Evolutionary conservation across 64 coral and sea anemone species (phyloP).

Genomic region (Porites australiensis): DNA sequence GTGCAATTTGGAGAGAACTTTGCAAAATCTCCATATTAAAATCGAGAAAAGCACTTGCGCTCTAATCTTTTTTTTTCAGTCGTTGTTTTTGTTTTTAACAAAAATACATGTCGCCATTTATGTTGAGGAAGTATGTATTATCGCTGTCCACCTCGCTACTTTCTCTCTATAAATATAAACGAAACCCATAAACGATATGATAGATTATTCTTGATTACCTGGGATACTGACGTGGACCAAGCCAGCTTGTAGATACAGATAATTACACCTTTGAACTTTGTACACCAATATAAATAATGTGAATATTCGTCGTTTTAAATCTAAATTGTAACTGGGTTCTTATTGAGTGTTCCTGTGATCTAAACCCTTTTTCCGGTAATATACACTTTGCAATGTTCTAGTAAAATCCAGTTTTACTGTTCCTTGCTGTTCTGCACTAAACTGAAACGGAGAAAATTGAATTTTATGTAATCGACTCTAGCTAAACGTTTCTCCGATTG

Average conservation of each 20-base stretch:
- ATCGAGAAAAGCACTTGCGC: no score
- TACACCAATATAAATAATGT: slow-evolving; percentile 59
- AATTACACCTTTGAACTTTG: slow-evolving; percentile 55
- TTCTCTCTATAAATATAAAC: slow-evolving; percentile 4
- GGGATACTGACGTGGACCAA: slow-evolving; percentile 8
- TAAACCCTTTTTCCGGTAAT: not conserved
- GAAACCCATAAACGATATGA: not conserved
- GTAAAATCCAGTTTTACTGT: slow-evolving; percentile 55
- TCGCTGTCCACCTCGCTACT: not conserved
- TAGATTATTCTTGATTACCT: not conserved
- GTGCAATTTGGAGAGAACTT: no score
- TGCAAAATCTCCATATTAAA: no score
- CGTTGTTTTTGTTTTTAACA: no score
- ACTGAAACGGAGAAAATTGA: not conserved
- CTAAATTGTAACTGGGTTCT: slow-evolving; percentile 40
- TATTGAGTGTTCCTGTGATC: not conserved
- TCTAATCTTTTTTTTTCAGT: no score
- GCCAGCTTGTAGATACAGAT: not conserved
- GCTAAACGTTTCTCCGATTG: not conserved
- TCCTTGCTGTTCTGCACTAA: not conserved
- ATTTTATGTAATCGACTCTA: not conserved
- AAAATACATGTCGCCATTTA: no score
- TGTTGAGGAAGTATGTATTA: no score
- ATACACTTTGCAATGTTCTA: not conserved
- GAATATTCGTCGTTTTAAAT: slow-evolving; percentile 35